These are phyloP conservation scores for Delia radicum DNA, from an alignment of 1,140 invertebrate species.

Conservation along the genomic window DNA sequence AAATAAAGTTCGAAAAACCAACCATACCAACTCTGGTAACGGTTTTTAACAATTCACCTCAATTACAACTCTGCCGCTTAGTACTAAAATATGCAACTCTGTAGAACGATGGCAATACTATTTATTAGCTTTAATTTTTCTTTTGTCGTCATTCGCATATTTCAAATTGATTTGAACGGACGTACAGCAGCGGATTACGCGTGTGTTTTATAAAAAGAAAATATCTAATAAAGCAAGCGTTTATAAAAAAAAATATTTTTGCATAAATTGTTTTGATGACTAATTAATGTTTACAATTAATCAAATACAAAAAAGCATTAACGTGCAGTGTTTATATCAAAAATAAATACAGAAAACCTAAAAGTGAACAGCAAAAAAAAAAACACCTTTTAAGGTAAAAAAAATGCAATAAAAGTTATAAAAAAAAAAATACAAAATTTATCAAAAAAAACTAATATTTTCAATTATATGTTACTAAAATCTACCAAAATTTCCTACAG, in stretches of 20 bases:
- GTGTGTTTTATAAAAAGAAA: background rate
- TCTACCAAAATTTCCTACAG: background rate
- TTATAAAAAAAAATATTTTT: background rate
- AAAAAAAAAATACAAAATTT: background rate
- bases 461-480: background rate
- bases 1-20: too few species aligned
- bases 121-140: background rate
- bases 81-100: background rate
- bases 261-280: background rate
- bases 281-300: background rate
- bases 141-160: conserved; percentile 17
- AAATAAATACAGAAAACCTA: background rate
- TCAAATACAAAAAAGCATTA: background rate
- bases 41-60: too few species aligned
- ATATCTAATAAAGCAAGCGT: background rate
- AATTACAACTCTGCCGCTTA: too few species aligned
- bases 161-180: background rate
- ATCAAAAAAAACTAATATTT: background rate
- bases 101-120: background rate
- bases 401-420: background rate
- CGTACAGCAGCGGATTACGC: background rate
- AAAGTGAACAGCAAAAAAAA: background rate
- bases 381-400: background rate
- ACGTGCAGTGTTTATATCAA: background rate
- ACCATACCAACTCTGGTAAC: too few species aligned